A percentile compares a stretch with the other conserved stretches of the same genome.
phyloP scores from a whole-genome alignment of 2,113 vertebrate genomes.

The Chamaetylas fuelleborni region DNA sequence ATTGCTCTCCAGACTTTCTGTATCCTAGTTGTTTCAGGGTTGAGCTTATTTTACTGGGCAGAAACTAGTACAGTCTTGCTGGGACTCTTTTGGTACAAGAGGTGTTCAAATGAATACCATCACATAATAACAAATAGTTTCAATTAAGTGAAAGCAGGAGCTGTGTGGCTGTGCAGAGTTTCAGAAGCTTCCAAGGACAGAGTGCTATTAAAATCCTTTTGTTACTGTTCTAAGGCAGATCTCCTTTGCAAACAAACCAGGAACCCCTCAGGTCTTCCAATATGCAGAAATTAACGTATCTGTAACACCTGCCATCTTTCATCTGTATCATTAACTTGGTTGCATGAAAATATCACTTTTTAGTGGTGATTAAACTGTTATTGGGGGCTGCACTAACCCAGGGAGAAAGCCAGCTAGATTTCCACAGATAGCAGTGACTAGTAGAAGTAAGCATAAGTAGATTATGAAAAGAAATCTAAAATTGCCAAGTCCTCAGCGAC shows the following conservation, averaged over 20 bases:
- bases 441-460: background rate
- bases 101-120: background rate
- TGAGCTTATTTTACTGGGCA: background rate
- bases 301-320: constrained; percentile 17
- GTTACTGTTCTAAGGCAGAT: background rate
- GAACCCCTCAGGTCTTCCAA: background rate
- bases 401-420: background rate
- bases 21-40: background rate
- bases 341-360: background rate
- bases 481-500: background rate
- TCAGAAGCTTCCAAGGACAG: background rate
- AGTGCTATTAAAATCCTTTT: background rate
- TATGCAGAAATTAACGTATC: background rate
- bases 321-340: background rate
- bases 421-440: background rate
- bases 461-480: constrained; percentile 22
- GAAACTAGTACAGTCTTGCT: background rate
- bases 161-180: background rate
- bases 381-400: background rate
- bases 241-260: constrained; percentile 9
- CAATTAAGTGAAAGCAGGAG: background rate
- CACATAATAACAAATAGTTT: background rate
- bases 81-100: background rate
- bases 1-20: background rate
- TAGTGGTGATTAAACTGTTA: background rate